Percentiles rank a stretch among this genome's conserved stretches.
Evolutionary conservation across 1,140 invertebrate genomes (phyloP).

Genomic region (Papilio dardanus): DNA sequence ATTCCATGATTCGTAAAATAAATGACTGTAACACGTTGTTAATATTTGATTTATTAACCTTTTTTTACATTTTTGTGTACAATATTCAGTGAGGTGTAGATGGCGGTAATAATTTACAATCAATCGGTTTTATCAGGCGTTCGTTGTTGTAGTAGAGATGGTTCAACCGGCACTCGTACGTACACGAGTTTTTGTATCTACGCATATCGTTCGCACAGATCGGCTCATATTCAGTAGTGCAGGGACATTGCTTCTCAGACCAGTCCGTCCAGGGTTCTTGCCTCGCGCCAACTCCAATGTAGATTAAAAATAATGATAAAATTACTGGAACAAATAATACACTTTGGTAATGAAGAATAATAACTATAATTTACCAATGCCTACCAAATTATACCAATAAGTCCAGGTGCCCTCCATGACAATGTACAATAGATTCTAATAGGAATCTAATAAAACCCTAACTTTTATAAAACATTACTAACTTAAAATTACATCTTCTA

Average conservation of each 20-base stretch:
- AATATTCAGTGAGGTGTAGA: conserved; percentile 23
- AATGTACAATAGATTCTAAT: too few species aligned
- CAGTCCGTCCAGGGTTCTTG: conserved; percentile 37
- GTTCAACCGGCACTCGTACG: conserved; percentile 43
- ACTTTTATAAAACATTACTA: too few species aligned
- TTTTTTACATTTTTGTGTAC: background rate
- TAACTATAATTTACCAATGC: too few species aligned
- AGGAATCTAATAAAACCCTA: too few species aligned
- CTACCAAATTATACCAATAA: too few species aligned
- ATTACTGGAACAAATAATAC: conserved; percentile 42
- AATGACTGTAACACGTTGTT: background rate
- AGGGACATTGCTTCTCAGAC: conserved; percentile 46
- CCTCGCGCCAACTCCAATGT: conserved; percentile 12
- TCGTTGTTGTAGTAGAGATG: conserved; percentile 36
- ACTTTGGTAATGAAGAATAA: too few species aligned
- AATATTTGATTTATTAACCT: background rate
- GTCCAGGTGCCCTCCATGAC: too few species aligned
- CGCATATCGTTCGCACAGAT: conserved; percentile 49
- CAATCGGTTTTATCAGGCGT: conserved; percentile 39
- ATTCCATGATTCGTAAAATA: background rate
- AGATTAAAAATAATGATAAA: conserved; percentile 33
- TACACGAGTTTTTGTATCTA: conserved; percentile 51
- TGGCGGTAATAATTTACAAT: conserved; percentile 43
- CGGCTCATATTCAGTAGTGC: conserved; percentile 50
- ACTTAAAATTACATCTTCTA: too few species aligned